These are phyloP conservation scores for Hystrix cristata DNA, from an alignment of 2,113 vertebrate genomes.

Conservation along the genomic window DNA sequence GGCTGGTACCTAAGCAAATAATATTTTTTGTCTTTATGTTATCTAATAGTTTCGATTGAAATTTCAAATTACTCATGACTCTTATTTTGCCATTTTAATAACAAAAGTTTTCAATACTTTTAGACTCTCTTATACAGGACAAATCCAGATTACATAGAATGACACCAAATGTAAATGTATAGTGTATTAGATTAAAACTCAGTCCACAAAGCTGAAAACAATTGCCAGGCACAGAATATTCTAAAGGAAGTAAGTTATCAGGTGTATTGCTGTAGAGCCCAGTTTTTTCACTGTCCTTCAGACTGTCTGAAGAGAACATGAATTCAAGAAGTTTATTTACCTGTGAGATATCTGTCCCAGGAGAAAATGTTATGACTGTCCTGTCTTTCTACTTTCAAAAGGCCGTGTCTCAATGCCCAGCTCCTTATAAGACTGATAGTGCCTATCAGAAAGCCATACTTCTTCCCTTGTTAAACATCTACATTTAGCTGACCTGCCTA, in stretches of 20 bases:
- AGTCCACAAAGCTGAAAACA: background rate
- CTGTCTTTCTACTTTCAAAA: background rate
- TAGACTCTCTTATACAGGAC: background rate
- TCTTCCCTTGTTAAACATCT: background rate
- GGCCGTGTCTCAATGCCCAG: background rate
- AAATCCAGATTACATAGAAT: slow-evolving; percentile 23
- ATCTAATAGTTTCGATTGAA: slow-evolving; percentile 45
- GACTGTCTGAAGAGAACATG: background rate
- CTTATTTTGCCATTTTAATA: slow-evolving; percentile 25
- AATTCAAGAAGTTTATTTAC: background rate
- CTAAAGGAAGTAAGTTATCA: background rate
- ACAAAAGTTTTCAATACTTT: slow-evolving; percentile 25
- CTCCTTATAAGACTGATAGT: background rate
- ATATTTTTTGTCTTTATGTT: background rate
- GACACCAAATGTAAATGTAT: slow-evolving; percentile 15
- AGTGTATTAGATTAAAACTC: background rate
- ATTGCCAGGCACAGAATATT: background rate
- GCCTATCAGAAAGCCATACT: background rate
- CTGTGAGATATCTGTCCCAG: background rate
- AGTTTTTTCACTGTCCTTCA: background rate
- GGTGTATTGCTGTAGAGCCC: background rate
- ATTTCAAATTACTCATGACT: slow-evolving; percentile 53
- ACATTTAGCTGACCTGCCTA: background rate
- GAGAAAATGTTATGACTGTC: background rate
- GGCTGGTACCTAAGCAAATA: background rate